Conservation (phyloP, 2,113 vertebrate species). For the Callocephalon fimbriatum region DNA sequence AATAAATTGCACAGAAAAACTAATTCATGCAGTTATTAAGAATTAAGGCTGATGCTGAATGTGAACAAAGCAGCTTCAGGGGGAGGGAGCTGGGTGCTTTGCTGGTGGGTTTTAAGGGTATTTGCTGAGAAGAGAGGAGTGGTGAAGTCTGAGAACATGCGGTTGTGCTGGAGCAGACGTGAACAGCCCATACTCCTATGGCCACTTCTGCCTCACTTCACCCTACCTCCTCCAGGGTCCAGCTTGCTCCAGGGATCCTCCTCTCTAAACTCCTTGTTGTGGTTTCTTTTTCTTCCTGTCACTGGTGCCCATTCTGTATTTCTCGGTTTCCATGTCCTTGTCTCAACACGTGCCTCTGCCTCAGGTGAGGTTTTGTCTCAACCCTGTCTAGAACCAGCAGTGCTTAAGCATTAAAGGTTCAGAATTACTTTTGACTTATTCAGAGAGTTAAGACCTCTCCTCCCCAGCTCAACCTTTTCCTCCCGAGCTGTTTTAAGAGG, state of each 20-base stretch:
- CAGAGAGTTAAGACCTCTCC: not conserved
- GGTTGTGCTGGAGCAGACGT: not conserved
- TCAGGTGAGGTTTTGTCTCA: not conserved
- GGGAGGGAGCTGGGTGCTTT: not conserved
- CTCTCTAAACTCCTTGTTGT: not conserved
- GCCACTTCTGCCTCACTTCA: not conserved
- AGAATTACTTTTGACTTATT: not conserved
- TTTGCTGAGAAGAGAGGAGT: not conserved
- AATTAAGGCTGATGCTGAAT: not conserved
- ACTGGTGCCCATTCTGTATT: not conserved
- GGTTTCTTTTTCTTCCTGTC: not conserved
- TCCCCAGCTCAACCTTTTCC: not conserved
- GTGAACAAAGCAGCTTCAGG: not conserved
- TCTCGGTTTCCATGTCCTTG: not conserved
- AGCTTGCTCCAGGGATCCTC: not conserved
- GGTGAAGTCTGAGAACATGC: not conserved
- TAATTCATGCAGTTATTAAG: not conserved
- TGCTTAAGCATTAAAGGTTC: not conserved
- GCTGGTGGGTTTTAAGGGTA: not conserved
- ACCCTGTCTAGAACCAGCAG: not conserved
- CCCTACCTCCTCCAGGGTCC: not conserved
- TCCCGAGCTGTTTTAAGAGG: not conserved
- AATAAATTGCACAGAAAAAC: not conserved
- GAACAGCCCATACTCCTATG: not conserved
- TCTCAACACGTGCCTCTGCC: not conserved